Evolutionary conservation across 1,140 invertebrate species (phyloP).

Genomic region (Eumaeus atala): DNA sequence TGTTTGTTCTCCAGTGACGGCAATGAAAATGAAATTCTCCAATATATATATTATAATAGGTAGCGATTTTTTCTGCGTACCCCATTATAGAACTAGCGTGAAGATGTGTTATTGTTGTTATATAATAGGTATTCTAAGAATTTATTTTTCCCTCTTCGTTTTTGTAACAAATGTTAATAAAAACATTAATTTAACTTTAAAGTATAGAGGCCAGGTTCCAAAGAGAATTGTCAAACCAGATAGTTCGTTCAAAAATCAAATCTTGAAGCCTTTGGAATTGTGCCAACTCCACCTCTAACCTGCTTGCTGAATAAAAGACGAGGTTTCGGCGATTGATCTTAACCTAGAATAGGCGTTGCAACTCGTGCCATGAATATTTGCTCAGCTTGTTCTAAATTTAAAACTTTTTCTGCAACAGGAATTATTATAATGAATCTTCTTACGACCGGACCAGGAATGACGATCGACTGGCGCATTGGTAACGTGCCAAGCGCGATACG

Average conservation of each 20-base stretch:
- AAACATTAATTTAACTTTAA: constrained; percentile 12
- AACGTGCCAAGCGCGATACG: no score
- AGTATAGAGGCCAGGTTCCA: constrained; percentile 1
- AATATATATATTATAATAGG: no score
- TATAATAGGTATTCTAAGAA: no score
- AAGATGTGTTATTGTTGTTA: no score
- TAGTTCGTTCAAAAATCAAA: constrained; percentile 25
- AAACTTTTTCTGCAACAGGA: neutral
- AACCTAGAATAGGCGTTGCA: constrained; percentile 15
- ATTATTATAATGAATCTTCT: neutral
- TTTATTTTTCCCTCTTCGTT: no score
- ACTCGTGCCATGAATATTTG: constrained; percentile 13
- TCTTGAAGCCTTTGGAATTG: constrained; percentile 18
- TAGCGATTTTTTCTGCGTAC: no score
- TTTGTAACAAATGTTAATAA: neutral
- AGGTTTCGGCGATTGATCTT: constrained; percentile 24
- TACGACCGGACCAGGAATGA: no score
- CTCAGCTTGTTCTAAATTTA: constrained; percentile 1
- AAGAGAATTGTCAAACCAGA: constrained; percentile 21
- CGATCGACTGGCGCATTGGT: no score
- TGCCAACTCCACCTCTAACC: constrained; percentile 23
- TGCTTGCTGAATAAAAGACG: constrained; percentile 23
- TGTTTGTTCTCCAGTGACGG: no score
- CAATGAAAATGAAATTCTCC: no score
- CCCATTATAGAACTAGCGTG: no score